Evolutionary conservation across 2,797 vertebrate genomes (phyloP).

Genomic region (Gymnocypris eckloni): DNA sequence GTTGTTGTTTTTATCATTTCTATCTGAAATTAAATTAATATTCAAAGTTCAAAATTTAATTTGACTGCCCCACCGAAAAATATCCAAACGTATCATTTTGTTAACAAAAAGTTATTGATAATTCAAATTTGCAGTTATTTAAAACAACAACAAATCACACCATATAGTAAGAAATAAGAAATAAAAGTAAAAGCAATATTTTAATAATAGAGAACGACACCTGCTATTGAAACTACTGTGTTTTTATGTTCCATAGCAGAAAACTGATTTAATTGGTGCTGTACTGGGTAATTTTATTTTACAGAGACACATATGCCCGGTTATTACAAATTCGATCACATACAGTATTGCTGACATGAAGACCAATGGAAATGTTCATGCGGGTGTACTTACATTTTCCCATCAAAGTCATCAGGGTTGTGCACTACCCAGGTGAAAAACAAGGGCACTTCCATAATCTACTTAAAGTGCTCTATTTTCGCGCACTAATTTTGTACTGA

Average conservation of each 20-base stretch:
- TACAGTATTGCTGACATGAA: not conserved
- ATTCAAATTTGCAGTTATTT: not conserved
- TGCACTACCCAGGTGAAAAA: not conserved
- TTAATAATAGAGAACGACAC: not conserved
- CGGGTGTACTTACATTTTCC: not conserved
- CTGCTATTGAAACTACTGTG: constrained; percentile 22
- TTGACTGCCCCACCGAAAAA: not conserved
- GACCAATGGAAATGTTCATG: not conserved
- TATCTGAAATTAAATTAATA: not conserved
- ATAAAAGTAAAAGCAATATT: too few relatives aligned
- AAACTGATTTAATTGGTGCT: not conserved
- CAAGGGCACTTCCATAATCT: too few relatives aligned
- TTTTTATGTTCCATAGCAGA: not conserved
- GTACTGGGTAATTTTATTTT: not conserved
- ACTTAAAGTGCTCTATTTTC: too few relatives aligned
- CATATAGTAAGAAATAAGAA: too few relatives aligned
- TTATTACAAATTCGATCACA: not conserved
- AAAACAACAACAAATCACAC: too few relatives aligned
- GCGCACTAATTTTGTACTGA: too few relatives aligned
- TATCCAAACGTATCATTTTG: too few relatives aligned
- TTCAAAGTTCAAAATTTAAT: not conserved
- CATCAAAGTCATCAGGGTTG: not conserved
- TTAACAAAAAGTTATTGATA: too few relatives aligned
- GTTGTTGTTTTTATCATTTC: not conserved
- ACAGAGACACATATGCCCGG: not conserved